phyloP scores from a whole-genome alignment of 2,888 invertebrate genomes.

The Diaphora mendica region DNA sequence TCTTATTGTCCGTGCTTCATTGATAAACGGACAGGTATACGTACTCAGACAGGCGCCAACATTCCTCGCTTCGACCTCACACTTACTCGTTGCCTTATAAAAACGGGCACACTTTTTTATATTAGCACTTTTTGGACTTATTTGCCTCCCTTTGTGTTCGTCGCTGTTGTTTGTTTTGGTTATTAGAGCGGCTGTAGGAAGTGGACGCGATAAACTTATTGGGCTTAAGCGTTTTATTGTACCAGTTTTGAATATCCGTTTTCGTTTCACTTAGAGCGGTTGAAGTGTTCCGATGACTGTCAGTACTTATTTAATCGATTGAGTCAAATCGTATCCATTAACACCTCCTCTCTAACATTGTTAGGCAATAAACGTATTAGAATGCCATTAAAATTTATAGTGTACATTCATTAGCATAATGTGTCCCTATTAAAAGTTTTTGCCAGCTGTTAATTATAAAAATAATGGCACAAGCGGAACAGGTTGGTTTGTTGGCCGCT shows the following conservation, averaged over 20 bases:
- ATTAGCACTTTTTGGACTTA: constrained; percentile 84
- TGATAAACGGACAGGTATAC: constrained; percentile 87
- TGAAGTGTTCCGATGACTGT: constrained; percentile 56
- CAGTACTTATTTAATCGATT: constrained; percentile 59
- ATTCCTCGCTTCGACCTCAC: constrained; percentile 86
- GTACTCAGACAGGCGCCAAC: constrained; percentile 87
- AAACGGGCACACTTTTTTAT: constrained; percentile 85
- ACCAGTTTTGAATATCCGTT: constrained; percentile 82
- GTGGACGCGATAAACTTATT: constrained; percentile 84
- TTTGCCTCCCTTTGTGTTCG: constrained; percentile 82
- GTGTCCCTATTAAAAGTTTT: constrained; percentile 64
- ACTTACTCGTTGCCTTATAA: constrained; percentile 83
- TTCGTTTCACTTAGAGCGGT: constrained; percentile 62
- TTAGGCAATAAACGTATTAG: constrained; percentile 52
- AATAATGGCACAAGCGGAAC: constrained; percentile 63
- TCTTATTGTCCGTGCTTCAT: constrained; percentile 83
- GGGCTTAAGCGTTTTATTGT: constrained; percentile 85
- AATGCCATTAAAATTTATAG: constrained; percentile 40
- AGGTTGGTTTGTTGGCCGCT: constrained; percentile 62
- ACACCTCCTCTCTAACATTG: constrained; percentile 59
- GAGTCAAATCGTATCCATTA: constrained; percentile 69
- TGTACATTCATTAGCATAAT: constrained; percentile 54
- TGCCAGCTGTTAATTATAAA: constrained; percentile 75
- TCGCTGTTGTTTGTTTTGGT: constrained; percentile 84
- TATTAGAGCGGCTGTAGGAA: constrained; percentile 84